Conservation (phyloP, 2,888 invertebrate genomes). For the Cyclophora albipunctata region DNA sequence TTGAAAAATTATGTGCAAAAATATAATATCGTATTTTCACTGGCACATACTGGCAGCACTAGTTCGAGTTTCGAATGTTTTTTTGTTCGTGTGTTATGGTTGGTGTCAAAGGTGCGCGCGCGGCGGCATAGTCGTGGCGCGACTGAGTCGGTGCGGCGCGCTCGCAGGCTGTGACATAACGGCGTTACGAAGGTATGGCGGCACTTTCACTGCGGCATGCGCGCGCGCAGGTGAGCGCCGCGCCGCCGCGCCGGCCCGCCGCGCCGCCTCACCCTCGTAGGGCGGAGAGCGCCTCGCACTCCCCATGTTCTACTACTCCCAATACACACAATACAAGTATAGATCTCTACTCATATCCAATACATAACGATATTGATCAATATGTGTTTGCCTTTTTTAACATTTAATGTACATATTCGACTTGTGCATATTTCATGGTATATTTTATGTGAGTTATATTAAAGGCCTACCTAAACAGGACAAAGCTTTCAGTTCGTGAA, state of each 20-base stretch:
- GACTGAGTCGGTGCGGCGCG: slow-evolving; percentile 39
- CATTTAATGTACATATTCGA: too few relatives aligned
- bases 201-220: slow-evolving; percentile 60
- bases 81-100: slow-evolving; percentile 16
- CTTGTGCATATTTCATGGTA: too few relatives aligned
- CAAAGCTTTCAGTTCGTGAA: too few relatives aligned
- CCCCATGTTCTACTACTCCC: slow-evolving; percentile 17
- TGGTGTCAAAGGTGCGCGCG: slow-evolving; percentile 46
- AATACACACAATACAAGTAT: too few relatives aligned
- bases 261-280: slow-evolving; percentile 33
- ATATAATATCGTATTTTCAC: slow-evolving; percentile 30
- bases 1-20: slow-evolving; percentile 13
- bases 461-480: too few relatives aligned
- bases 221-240: slow-evolving; percentile 30
- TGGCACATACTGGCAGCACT: slow-evolving; percentile 41
- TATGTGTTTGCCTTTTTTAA: too few relatives aligned
- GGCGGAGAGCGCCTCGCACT: slow-evolving; percentile 24
- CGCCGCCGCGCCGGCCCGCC: too few relatives aligned
- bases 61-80: slow-evolving; percentile 18
- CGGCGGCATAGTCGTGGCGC: slow-evolving; percentile 55
- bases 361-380: too few relatives aligned
- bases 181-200: slow-evolving; percentile 48
- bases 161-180: slow-evolving; percentile 60
- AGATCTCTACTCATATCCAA: too few relatives aligned
- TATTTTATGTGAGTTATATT: too few relatives aligned